Base-by-base conservation (phyloP, 2,888 invertebrate genomes). In the Pheosia gnoma region DNA sequence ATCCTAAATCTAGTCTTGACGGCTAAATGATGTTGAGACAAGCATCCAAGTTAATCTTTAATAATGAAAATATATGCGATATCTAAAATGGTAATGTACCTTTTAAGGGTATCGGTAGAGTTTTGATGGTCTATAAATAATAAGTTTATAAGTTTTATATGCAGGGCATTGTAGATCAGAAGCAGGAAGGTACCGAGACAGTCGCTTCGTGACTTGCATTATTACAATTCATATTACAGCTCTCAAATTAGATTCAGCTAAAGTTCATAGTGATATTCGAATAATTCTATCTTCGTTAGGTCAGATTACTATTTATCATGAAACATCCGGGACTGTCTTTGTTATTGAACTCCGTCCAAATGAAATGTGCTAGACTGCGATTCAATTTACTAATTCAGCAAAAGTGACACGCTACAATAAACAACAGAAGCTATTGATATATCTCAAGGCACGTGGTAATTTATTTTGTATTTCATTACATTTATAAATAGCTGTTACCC, bases 291-390 rank as follows among this genome's bases (percentile, higher is more conserved):
- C 57, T 54, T n/a, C n/a, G 47, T 59, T 39, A 45, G 56, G 59
- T 59, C 64, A 57, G 54, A 57, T 58, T 61, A 61, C 53, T 56
- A 55, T 41, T 59, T 58, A 55, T 43, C 47, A 25, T 36, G 37
- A 52, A 52, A 52, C n/a, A 47, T 47, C 47, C 47, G 47, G 47
- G 47, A 47, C 47, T n/a, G 47, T n/a, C 11, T 47, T 47, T 47
- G 47, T 47, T n/a, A 47, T 47, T 11, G 11, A 47, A 47, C 47
- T 47, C n/a, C 47, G n/a, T n/a, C 47, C 47, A n/a, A 45, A 47
- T 47, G 47, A 11, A 47, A 11, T n/a, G n/a, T 47, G 47, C 6
- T 47, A n/a, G 47, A 47, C 47, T 47, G 47, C 47, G 9, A n/a
- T 47, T 47, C 3, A 5, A n/a, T 47, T n/a, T 47, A n/a, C n/a